Base-by-base conservation (phyloP, 2,888 invertebrate species). In the Acronicta alni region DNA sequence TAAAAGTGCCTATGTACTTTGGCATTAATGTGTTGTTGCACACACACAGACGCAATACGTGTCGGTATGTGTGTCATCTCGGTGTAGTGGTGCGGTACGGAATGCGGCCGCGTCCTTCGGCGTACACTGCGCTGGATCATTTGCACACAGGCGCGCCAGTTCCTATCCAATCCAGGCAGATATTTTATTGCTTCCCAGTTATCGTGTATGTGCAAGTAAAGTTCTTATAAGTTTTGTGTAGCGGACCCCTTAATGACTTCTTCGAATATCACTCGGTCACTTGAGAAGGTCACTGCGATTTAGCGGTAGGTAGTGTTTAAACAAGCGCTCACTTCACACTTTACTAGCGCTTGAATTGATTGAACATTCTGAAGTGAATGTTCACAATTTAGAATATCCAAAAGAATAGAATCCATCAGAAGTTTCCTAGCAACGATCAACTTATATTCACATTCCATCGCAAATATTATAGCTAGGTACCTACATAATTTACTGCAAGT, bases 71-170 rank as follows among this genome's bases (percentile, higher is more conserved):
- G 87, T 89, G 91, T 85, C 91, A 89, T 87, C 87, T 87, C 84
- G 83, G 73, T 89, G 90, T 88, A 82, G 85, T 88, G 82, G 90
- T 88, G 89, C 81, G 86, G 83, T 76, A 81, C 77, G 93, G 93
- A 93, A 93, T 93, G 93, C 93, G 93, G 92, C 88, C 93, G 88
- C 92, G 93, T 93, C 93, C 93, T 93, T 93, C 93, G 91, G 81
- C 88, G 88, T 89, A 89, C 90, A 87, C 82, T 84, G 85, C 85
- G 85, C 82, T 88, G 88, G 87, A 89, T 91, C 92, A 92, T 92
- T 92, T 92, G 92, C 93, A 92, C 91, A 92, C 89, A 89, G 87
- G 81, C 90, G 82, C 81, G 85, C 85, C 81, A 77, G 82, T 83
- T 84, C 81, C 83, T 80, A 85, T 82, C 83, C 87, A 85, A 86